phyloP scores from a whole-genome alignment of 2,888 invertebrate species.

The Temnothorax ravouxi region DNA sequence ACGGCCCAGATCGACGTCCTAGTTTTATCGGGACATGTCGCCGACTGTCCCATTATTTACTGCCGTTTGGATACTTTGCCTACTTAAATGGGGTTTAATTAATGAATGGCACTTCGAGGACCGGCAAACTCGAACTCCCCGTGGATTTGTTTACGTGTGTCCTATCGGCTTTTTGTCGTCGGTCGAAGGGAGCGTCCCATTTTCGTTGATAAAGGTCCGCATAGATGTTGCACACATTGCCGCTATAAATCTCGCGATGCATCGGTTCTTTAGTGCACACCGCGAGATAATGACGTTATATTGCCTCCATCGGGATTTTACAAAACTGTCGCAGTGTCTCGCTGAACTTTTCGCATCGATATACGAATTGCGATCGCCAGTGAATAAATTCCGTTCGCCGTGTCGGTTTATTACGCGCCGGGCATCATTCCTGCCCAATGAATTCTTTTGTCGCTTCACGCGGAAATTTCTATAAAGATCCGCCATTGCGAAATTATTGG shows the following conservation, averaged over 20 bases:
- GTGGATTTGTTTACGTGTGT: constrained; percentile 53
- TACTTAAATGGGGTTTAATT: constrained; percentile 54
- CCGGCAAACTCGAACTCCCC: constrained; percentile 35
- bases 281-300: constrained; percentile 48
- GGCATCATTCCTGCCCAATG: constrained; percentile 26
- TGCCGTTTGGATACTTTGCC: constrained; percentile 29
- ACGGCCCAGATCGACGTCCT: constrained; percentile 35
- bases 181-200: constrained; percentile 2
- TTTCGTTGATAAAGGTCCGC: constrained; percentile 32
- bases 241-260: constrained; percentile 31
- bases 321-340: constrained; percentile 27
- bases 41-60: constrained; percentile 52
- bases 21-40: constrained; percentile 49
- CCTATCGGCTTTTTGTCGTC: constrained; percentile 45
- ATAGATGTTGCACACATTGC: constrained; percentile 34
- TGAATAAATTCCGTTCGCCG: constrained; percentile 15
- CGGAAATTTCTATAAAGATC: constrained; percentile 44
- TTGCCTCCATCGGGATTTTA: constrained; percentile 33
- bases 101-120: constrained; percentile 50
- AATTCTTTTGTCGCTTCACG: constrained; percentile 47
- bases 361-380: constrained; percentile 33
- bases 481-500: constrained; percentile 41
- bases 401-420: constrained; percentile 45
- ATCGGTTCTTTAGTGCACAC: constrained; percentile 12
- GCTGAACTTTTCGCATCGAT: constrained; percentile 43